Evolutionary conservation across 2,888 invertebrate genomes (phyloP).

Genomic region (Aquatica leii): DNA sequence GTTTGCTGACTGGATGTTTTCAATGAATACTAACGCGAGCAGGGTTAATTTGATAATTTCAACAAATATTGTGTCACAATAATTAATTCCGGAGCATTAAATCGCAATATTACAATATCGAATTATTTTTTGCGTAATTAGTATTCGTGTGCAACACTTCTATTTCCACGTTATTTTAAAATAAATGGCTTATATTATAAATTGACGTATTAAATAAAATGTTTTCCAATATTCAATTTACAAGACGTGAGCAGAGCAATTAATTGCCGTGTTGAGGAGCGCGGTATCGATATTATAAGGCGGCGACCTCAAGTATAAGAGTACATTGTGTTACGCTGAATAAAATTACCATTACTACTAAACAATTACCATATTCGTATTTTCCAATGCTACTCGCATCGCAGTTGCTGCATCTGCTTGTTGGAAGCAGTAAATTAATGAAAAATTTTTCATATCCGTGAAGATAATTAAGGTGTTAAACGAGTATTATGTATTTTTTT

Average conservation of each 20-base stretch:
- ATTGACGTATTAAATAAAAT: slow-evolving; percentile 20
- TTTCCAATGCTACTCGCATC: slow-evolving; percentile 28
- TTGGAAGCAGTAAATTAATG: slow-evolving; percentile 19
- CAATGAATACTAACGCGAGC: slow-evolving; percentile 1
- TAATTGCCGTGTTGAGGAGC: slow-evolving; percentile 48
- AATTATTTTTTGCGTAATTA: background rate
- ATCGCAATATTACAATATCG: background rate
- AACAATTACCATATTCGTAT: slow-evolving; percentile 53
- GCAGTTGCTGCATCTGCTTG: slow-evolving; percentile 14
- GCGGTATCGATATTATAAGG: slow-evolving; percentile 59
- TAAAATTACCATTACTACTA: slow-evolving; percentile 54
- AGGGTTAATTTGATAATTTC: slow-evolving; percentile 5
- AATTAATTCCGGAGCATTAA: slow-evolving; percentile 1
- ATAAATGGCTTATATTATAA: slow-evolving; percentile 7
- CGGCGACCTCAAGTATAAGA: slow-evolving; percentile 54
- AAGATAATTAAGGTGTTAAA: too few relatives aligned
- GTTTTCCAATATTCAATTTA: slow-evolving; percentile 19
- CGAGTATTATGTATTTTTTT: too few relatives aligned
- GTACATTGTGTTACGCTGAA: slow-evolving; percentile 49
- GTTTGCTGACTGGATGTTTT: background rate
- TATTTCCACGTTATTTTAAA: background rate
- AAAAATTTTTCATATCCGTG: too few relatives aligned
- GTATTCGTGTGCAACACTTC: background rate
- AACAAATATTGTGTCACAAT: background rate
- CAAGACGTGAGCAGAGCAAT: slow-evolving; percentile 47